Evolutionary conservation across 2,888 invertebrate species (phyloP), one percentile per base, ranked within the genome.

Genomic region (Adineta ricciae): DNA sequence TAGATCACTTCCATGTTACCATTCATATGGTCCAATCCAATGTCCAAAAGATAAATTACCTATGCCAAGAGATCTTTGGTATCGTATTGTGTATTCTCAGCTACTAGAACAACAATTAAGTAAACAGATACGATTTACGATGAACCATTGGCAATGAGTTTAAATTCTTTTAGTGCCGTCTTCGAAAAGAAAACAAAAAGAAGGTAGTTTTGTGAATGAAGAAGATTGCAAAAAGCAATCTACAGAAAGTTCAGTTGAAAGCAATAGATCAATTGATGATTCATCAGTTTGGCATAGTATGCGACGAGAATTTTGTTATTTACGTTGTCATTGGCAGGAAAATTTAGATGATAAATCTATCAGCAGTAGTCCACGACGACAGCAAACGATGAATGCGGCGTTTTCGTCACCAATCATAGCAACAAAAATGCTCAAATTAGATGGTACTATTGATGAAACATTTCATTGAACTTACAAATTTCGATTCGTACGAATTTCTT

Each of bases 61-160:
- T 78, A 78, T 78, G 41, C 78, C 78, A 11, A 21, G 78, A 41
- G 78, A 78, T 78, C 41, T 78, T 38, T 78, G 78, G 78, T 78
- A 78, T 78, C 78, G 78, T 14, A 78, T 78, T 38, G n/a, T 78
- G 9, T 78, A 41, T 41, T 41, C 78, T 1, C 41, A 78, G 41
- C 3, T 11, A 78, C n/a, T 78, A 11, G 64, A 64, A 64, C 64
- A 64, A 64, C 64, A 64, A 64, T 11, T 64, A 64, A 32, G 64
- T 64, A 64, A 64, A 16, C 19, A 19, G 19, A 64, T 16, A 19
- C n/a, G n/a, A n/a, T n/a, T n/a, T n/a, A n/a, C n/a, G n/a, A n/a
- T n/a, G n/a, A n/a, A n/a, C n/a, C n/a, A n/a, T n/a, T 2, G n/a
- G n/a, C n/a, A n/a, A n/a, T n/a, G n/a, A n/a, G n/a, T n/a, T n/a